Evolutionary conservation across 2,888 invertebrate species (phyloP).

Genomic region (Ypsolopha sequella): DNA sequence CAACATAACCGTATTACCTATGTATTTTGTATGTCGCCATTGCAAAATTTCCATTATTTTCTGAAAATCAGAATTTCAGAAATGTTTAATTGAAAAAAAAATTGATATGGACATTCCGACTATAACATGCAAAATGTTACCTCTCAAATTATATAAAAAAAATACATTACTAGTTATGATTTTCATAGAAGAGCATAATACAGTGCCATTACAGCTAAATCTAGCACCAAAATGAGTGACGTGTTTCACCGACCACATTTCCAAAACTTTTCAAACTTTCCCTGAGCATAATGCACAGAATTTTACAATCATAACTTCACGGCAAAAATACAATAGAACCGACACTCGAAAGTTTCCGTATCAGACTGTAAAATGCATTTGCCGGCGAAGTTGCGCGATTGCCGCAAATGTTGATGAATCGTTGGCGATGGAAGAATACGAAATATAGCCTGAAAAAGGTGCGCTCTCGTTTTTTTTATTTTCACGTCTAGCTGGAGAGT

Average conservation of each 20-base stretch:
- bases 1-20: no score
- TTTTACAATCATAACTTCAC: slow-evolving; percentile 14
- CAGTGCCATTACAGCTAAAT: background rate
- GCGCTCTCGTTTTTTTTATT: background rate
- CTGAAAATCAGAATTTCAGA: no score
- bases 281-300: background rate
- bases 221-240: background rate
- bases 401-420: slow-evolving; percentile 39
- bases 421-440: slow-evolving; percentile 23
- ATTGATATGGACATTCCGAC: no score
- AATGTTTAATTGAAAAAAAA: no score
- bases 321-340: slow-evolving; percentile 31
- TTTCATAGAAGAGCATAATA: no score
- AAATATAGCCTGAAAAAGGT: slow-evolving; percentile 7
- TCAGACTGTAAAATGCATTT: slow-evolving; percentile 46
- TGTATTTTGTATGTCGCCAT: no score
- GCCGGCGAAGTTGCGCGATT: slow-evolving; percentile 43
- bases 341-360: slow-evolving; percentile 33
- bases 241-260: background rate
- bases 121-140: no score
- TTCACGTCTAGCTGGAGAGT: background rate
- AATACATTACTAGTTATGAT: no score
- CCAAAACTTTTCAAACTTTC: background rate
- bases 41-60: no score
- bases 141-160: no score